Conservation (phyloP, 2,797 vertebrate species). For the Trachurus trachurus region DNA sequence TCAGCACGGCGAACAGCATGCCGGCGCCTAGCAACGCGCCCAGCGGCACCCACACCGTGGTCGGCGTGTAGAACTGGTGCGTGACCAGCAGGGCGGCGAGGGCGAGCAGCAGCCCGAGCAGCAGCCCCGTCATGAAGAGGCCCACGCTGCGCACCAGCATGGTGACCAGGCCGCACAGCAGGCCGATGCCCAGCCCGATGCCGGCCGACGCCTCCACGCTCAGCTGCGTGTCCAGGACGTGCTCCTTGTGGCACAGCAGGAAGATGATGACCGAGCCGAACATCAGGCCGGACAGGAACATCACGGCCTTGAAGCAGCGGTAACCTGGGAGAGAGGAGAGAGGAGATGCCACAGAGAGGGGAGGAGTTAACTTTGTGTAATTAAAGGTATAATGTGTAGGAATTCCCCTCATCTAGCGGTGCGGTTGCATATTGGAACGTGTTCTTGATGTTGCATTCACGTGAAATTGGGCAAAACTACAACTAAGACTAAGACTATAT, state of each 20-base stretch:
- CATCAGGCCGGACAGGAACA: constrained; percentile 94
- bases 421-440: too few relatives aligned
- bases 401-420: too few relatives aligned
- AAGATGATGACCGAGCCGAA: constrained; percentile 92
- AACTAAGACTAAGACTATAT: too few relatives aligned
- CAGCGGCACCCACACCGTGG: constrained; percentile 90
- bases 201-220: constrained; percentile 91
- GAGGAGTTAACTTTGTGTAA: too few relatives aligned
- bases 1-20: constrained; percentile 91
- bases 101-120: constrained; percentile 90
- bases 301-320: constrained; percentile 93
- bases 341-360: constrained; percentile 27
- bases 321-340: constrained; percentile 80
- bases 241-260: constrained; percentile 92
- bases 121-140: constrained; percentile 92
- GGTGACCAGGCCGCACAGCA: constrained; percentile 93
- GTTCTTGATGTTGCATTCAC: too few relatives aligned
- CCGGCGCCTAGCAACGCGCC: constrained; percentile 88
- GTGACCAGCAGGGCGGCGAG: constrained; percentile 84
- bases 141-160: constrained; percentile 92
- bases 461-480: too few relatives aligned
- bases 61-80: constrained; percentile 87
- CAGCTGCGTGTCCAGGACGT: constrained; percentile 91
- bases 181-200: constrained; percentile 91
- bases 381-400: too few relatives aligned